Evolutionary conservation across 2,113 vertebrate genomes (phyloP), one percentile per base, ranked within the genome.

Genomic region (Smithornis capensis): DNA sequence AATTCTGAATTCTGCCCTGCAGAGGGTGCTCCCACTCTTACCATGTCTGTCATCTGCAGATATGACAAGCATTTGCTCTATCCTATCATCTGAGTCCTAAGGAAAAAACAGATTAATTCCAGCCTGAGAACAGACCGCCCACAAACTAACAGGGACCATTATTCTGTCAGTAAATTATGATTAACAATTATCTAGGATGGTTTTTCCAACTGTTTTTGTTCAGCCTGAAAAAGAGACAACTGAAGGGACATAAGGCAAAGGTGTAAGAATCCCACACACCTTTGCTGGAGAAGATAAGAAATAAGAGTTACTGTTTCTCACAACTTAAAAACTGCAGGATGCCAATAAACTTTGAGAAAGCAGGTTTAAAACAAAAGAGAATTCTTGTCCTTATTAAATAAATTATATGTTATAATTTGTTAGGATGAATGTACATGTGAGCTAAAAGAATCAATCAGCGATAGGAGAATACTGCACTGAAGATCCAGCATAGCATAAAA

Each of bases 1-100:
- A n/a, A 65, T 57, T 65, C 55, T 69, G 40, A 57, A 33, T 69
- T 90, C 50, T 88, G 55, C 60, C 79, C 82, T 90, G 82, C 57
- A 96, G 90, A 93, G 82, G 40, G 23, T 88, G 85, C 71, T 93
- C 70, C 65, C 49, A 49, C 62, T 73, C 70, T 76, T 90, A 73
- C 0, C 5, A 3, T 53, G n/a, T 76, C 73, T 65, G 22, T 64
- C 27, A 53, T 31, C 37, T 69, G 71, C 74, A 88, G 49, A 0
- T 14, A 15, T 1, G 4, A 62, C 27, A 37, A 77, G n/a, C 6
- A 17, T 60, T 91, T 4, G 0, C 28, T 69, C 22, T 62, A 2
- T 53, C 15, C 22, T 62, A 24, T 49, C 50, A n/a, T 45, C 27
- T 24, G 31, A 76, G 7, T 29, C n/a, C 64, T 37, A 47, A 57